Evolutionary conservation across 2,113 vertebrate genomes (phyloP).

Genomic region (Holacanthus passer): DNA sequence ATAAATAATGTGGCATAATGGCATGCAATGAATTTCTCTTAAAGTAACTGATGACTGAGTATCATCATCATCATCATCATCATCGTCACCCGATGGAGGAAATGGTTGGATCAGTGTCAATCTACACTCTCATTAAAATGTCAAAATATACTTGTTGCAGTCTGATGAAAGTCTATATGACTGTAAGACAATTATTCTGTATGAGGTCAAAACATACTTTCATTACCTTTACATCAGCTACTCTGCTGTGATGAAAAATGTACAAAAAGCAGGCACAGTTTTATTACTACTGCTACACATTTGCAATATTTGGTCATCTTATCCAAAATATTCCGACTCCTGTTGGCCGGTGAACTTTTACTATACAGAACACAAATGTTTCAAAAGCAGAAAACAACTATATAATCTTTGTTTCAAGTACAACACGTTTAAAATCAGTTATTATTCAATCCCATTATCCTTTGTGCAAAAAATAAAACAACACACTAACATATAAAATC

Average conservation of each 20-base stretch:
- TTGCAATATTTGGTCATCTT: slow-evolving; percentile 76
- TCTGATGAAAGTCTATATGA: slow-evolving; percentile 2
- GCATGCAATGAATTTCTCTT: slow-evolving; percentile 29
- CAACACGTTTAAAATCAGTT: slow-evolving; percentile 37
- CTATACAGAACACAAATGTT: slow-evolving; percentile 38
- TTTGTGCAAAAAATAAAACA: slow-evolving; percentile 62
- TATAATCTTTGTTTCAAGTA: slow-evolving; percentile 71
- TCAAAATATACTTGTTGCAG: slow-evolving; percentile 37
- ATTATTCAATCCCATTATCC: slow-evolving; percentile 17
- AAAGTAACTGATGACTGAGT: slow-evolving; percentile 7
- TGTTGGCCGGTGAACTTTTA: slow-evolving; percentile 28
- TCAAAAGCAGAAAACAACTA: slow-evolving; percentile 33
- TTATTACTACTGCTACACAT: slow-evolving; percentile 48
- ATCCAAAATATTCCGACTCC: slow-evolving; percentile 50
- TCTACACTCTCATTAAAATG: slow-evolving; percentile 26
- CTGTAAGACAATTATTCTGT: slow-evolving; percentile 37
- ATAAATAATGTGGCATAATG: not conserved
- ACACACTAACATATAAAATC: slow-evolving; percentile 19
- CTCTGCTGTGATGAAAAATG: slow-evolving; percentile 18
- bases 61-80: slow-evolving; percentile 6
- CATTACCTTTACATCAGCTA: slow-evolving; percentile 28
- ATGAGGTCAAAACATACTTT: slow-evolving; percentile 32
- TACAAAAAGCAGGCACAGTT: slow-evolving; percentile 47
- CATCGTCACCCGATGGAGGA: not conserved
- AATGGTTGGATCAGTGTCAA: slow-evolving; percentile 27